Evolutionary conservation across 2,113 vertebrate species (phyloP), one percentile per base, ranked within the genome.

Genomic region (Talpa occidentalis): DNA sequence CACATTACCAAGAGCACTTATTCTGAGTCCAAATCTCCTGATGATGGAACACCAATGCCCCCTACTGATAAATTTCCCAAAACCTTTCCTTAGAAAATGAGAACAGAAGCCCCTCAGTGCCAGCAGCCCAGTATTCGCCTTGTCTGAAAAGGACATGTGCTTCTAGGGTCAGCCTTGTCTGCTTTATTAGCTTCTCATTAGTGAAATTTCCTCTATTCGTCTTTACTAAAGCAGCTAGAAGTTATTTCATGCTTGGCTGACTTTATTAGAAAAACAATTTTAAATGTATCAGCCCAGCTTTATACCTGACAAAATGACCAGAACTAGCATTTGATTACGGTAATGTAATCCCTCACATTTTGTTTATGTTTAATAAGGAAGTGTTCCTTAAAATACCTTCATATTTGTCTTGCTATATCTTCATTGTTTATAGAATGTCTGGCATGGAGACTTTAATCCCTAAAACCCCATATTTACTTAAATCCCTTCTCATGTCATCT

Each of bases 1-100:
- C 2, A 3, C 93, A 90, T 93, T 96, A 77, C 44, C 90, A 95
- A 82, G 37, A 88, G 84, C 56, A 56, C 49, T 96, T 88, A 44
- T 26, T 93, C 89, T 56, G 2, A 74, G 40, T 88, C 82, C 60
- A 96, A 60, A 92, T 97, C 94, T 96, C 74, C 85, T 59, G 77
- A 83, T 64, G 44, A 64, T 84, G 74, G 97, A 96, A 28, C 89
- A 89, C 90, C 88, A 93, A 95, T 98, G 93, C 96, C 96, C 98
- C 96, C 97, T 98, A 78, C 95, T 97, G 97, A 98, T 95, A 96
- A 94, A 15, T 62, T 56, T 93, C 56, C 35, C 49, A 44, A 60
- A 77, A 90, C 26, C 2, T 96, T 78, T 44, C 86, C 88, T 3
- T 2, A 76, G 69, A 80, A 96, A 93, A 59, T 52, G 69, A 62